phyloP scores from a whole-genome alignment of 2,888 invertebrate species.

The Athripsodes cinereus region DNA sequence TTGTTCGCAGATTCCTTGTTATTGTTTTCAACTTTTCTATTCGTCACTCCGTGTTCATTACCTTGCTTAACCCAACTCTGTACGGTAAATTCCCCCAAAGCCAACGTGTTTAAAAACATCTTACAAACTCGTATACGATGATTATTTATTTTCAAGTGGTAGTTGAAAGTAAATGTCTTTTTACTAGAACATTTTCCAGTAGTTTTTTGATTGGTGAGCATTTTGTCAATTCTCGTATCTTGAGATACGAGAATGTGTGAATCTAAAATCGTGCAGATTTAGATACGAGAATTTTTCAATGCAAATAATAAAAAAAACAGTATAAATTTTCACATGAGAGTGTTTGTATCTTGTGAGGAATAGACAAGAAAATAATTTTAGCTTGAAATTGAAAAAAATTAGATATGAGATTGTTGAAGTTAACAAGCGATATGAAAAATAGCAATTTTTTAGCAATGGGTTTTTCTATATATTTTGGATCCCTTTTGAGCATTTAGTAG shows the following conservation, averaged over 20 bases:
- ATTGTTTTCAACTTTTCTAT: neutral
- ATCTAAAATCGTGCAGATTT: neutral
- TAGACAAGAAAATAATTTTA: no score
- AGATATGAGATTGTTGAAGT: no score
- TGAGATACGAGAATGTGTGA: neutral
- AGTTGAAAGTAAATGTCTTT: neutral
- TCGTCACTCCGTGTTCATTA: conserved; percentile 2
- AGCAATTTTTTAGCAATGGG: no score
- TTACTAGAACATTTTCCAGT: neutral
- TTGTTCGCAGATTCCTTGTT: neutral
- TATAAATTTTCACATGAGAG: no score
- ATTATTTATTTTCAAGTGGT: neutral
- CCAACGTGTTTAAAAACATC: neutral
- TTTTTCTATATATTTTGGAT: no score
- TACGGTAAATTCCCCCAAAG: neutral
- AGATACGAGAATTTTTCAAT: neutral
- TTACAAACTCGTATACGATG: neutral
- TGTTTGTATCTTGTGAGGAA: no score
- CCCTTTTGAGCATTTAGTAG: no score
- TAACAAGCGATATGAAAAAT: no score
- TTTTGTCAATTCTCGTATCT: neutral
- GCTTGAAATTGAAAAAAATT: no score
- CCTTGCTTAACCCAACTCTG: neutral
- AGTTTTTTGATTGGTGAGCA: neutral
- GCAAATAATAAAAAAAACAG: neutral